Percentiles rank a stretch among this genome's conserved stretches.
Evolutionary conservation across 2,888 invertebrate species (phyloP).

Genomic region (Plusia festucae): DNA sequence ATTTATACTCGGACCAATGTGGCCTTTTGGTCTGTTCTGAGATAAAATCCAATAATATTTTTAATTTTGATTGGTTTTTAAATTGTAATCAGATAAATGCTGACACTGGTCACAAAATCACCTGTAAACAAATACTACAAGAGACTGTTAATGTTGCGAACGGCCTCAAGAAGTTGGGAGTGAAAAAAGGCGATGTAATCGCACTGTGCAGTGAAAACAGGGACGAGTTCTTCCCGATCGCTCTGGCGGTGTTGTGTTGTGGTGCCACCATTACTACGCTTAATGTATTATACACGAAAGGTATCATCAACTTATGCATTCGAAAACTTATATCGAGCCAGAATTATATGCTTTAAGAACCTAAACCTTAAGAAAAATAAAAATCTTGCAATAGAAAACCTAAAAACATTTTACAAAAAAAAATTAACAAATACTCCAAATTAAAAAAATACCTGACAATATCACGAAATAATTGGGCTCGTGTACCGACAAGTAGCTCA

Average conservation of each 20-base stretch:
- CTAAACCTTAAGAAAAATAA: too few relatives aligned
- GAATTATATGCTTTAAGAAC: too few relatives aligned
- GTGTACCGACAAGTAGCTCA: background rate
- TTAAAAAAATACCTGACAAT: background rate
- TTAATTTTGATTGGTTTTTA: too few relatives aligned
- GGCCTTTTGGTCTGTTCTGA: too few relatives aligned
- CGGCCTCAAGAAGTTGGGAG: slow-evolving; percentile 81
- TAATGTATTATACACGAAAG: slow-evolving; percentile 88
- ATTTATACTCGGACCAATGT: too few relatives aligned
- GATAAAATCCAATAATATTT: too few relatives aligned
- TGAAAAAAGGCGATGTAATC: slow-evolving; percentile 86
- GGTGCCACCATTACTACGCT: slow-evolving; percentile 89
- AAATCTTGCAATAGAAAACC: too few relatives aligned
- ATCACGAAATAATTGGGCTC: background rate
- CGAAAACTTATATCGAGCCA: too few relatives aligned
- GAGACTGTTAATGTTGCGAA: slow-evolving; percentile 84
- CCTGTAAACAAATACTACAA: slow-evolving; percentile 84
- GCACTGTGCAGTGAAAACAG: slow-evolving; percentile 90
- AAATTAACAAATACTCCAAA: background rate
- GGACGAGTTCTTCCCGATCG: slow-evolving; percentile 85
- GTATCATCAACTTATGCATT: too few relatives aligned
- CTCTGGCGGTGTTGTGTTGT: slow-evolving; percentile 85
- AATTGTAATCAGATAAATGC: slow-evolving; percentile 85
- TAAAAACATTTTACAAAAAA: too few relatives aligned
- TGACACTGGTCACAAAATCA: slow-evolving; percentile 84